Conservation (phyloP, 2,797 vertebrate species). For the Manis crassicaudata region DNA sequence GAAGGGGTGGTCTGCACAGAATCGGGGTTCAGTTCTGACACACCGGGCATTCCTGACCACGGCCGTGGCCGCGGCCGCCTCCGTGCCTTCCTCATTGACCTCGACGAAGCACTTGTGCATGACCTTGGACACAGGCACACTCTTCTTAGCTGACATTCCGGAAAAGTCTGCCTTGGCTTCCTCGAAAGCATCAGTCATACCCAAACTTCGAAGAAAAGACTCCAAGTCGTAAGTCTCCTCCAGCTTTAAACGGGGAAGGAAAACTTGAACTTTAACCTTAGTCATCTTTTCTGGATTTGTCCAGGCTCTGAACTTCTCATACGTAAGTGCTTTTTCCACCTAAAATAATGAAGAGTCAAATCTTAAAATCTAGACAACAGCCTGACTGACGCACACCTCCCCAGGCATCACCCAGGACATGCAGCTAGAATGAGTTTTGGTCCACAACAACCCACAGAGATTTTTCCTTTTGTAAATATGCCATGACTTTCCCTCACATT, state of each 20-base stretch:
- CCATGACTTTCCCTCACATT: neutral
- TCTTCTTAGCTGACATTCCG: constrained; percentile 87
- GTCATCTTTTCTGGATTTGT: constrained; percentile 89
- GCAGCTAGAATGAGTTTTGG: neutral
- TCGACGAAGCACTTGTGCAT: constrained; percentile 93
- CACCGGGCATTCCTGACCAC: constrained; percentile 83
- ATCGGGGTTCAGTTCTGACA: constrained; percentile 51
- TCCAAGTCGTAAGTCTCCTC: constrained; percentile 91
- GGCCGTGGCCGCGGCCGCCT: constrained; percentile 89
- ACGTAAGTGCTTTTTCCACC: constrained; percentile 91
- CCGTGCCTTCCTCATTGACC: constrained; percentile 92
- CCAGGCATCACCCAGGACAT: accelerated
- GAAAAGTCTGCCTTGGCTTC: constrained; percentile 87
- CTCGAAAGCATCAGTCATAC: constrained; percentile 93
- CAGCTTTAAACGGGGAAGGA: constrained; percentile 92
- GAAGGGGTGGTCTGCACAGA: constrained; percentile 93
- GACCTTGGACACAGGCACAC: constrained; percentile 90
- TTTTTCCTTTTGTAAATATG: neutral
- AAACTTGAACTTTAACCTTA: constrained; percentile 83
- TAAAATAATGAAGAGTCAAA: constrained; percentile 69
- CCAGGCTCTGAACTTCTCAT: constrained; percentile 91
- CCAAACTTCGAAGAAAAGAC: constrained; percentile 88
- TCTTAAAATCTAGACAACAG: neutral
- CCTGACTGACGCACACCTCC: no score
- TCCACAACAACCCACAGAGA: neutral